Conservation (phyloP, 1,140 invertebrate genomes). For the Hypsibius dujardini region DNA sequence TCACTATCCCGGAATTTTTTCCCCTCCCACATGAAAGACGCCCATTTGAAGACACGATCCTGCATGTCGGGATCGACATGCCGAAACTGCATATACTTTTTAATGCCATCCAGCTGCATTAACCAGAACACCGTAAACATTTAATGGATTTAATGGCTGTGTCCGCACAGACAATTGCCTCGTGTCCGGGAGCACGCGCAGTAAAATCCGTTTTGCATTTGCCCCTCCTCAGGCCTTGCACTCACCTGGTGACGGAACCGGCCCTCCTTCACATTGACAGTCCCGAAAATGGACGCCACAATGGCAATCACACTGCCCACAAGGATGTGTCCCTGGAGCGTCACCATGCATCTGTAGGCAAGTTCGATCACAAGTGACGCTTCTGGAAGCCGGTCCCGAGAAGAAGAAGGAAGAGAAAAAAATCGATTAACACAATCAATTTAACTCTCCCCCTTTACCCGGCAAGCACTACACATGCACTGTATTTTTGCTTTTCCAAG, state of each 20-base stretch:
- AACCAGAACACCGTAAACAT: background rate
- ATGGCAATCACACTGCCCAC: constrained; percentile 7
- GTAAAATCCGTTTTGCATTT: no score
- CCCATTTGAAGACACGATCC: constrained; percentile 13
- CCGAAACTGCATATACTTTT: background rate
- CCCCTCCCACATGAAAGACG: constrained; percentile 8
- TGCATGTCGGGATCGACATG: constrained; percentile 14
- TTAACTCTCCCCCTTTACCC: no score
- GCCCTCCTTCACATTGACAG: background rate
- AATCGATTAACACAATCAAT: no score
- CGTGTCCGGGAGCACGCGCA: no score
- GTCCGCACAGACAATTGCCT: no score
- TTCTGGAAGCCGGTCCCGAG: background rate
- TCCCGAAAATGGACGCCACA: constrained; percentile 4
- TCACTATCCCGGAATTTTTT: constrained; percentile 4
- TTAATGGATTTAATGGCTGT: no score
- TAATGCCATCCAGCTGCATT: background rate
- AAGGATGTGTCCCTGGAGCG: constrained; percentile 4
- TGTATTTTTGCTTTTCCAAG: no score
- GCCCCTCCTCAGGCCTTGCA: no score
- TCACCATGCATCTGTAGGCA: background rate
- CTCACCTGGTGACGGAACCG: constrained; percentile 7
- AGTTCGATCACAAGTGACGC: constrained; percentile 12
- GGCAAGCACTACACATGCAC: no score
- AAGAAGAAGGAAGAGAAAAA: no score